These are phyloP conservation scores for Coluber constrictor DNA, from an alignment of 2,797 vertebrate species.

Conservation along the genomic window DNA sequence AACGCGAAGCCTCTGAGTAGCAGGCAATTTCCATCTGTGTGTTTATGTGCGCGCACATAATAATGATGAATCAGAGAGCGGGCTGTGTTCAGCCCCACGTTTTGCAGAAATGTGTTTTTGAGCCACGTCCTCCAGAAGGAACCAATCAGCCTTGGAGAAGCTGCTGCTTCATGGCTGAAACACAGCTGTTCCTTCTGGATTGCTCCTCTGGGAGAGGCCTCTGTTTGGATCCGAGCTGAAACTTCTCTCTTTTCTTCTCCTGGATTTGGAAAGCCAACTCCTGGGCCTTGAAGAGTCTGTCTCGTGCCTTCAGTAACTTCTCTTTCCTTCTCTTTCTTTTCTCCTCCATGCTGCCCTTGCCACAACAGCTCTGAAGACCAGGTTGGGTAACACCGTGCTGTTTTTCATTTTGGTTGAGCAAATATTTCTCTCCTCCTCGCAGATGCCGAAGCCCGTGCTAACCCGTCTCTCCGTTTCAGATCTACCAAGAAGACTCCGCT, in stretches of 20 bases:
- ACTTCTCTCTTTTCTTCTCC: neutral
- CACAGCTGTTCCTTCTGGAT: neutral
- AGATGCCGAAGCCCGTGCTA: slow-evolving; percentile 13
- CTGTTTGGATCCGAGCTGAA: neutral
- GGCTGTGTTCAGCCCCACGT: neutral
- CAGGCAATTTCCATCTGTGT: neutral
- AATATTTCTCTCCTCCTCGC: slow-evolving; percentile 34
- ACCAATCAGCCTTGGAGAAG: neutral
- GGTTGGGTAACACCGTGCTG: slow-evolving; percentile 71
- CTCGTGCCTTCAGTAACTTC: slow-evolving; percentile 56
- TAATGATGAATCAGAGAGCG: neutral
- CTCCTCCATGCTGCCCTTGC: slow-evolving; percentile 71
- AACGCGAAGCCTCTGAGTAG: neutral
- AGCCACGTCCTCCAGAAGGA: neutral
- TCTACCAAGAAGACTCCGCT: slow-evolving; percentile 88
- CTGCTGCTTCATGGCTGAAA: neutral
- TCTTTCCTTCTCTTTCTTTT: slow-evolving; percentile 73
- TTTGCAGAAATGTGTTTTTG: neutral
- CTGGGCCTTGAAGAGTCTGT: neutral
- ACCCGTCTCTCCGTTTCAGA: slow-evolving; percentile 70
- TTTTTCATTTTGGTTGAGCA: slow-evolving; percentile 46
- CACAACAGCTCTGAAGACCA: slow-evolving; percentile 84
- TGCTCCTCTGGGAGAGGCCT: neutral
- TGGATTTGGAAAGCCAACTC: neutral
- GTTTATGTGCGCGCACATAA: neutral